These are phyloP conservation scores for Tortrix viridana DNA, from an alignment of 2,888 invertebrate species.

Conservation along the genomic window DNA sequence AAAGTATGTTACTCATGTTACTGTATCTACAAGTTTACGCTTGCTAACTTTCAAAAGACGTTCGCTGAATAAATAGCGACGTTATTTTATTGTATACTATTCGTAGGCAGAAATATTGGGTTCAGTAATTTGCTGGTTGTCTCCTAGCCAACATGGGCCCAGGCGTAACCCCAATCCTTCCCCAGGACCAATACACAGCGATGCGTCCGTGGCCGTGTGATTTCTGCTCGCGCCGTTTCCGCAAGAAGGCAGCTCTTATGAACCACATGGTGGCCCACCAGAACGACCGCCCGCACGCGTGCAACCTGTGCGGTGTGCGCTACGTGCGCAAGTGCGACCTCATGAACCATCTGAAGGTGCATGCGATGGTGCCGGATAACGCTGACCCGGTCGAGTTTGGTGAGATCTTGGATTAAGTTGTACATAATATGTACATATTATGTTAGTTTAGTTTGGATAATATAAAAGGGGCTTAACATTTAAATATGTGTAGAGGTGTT, in stretches of 20 bases:
- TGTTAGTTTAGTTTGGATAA: no score
- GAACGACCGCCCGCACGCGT: slow-evolving; percentile 91
- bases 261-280: slow-evolving; percentile 95
- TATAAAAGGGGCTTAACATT: no score
- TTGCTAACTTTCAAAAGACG: no score
- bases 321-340: slow-evolving; percentile 92
- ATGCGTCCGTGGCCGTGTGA: slow-evolving; percentile 93
- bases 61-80: no score
- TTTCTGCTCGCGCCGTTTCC: slow-evolving; percentile 92
- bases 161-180: background rate
- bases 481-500: no score
- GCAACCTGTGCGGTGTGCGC: slow-evolving; percentile 92
- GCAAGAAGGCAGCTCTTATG: slow-evolving; percentile 92
- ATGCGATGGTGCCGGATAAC: slow-evolving; percentile 89
- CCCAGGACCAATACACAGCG: slow-evolving; percentile 87
- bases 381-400: slow-evolving; percentile 83
- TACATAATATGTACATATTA: no score
- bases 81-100: no score
- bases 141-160: background rate
- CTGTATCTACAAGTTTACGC: no score
- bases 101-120: background rate
- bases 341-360: slow-evolving; percentile 92
- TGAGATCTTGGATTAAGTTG: slow-evolving; percentile 44
- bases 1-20: no score
- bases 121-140: background rate